phyloP scores from a whole-genome alignment of 2,888 invertebrate genomes.

The Ornithoptera priamus region DNA sequence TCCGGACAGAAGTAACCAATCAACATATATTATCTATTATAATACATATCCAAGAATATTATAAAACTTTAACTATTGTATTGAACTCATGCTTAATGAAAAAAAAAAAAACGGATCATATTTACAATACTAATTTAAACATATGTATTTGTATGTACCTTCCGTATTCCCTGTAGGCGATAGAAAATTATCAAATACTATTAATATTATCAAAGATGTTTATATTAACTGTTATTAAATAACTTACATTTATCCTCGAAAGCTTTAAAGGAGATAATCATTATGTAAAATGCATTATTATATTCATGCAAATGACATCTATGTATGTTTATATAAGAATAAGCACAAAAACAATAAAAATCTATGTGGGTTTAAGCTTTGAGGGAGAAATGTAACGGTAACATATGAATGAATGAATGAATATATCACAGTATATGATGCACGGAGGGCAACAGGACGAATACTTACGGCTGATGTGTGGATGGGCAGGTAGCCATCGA shows the following conservation, averaged over 20 bases:
- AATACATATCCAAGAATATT: background rate
- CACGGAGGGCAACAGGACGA: slow-evolving; percentile 29
- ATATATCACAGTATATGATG: slow-evolving; percentile 24
- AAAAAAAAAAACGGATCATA: slow-evolving; percentile 2
- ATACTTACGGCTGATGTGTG: slow-evolving; percentile 67
- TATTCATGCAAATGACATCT: slow-evolving; percentile 51
- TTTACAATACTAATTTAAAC: slow-evolving; percentile 10
- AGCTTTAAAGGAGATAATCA: slow-evolving; percentile 23
- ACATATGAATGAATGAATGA: slow-evolving; percentile 27
- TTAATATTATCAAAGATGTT: background rate
- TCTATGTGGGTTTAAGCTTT: slow-evolving; percentile 66
- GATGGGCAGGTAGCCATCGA: slow-evolving; percentile 59
- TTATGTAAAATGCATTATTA: slow-evolving; percentile 21
- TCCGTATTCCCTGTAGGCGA: slow-evolving; percentile 27
- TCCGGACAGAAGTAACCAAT: slow-evolving; percentile 22
- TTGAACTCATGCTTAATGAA: slow-evolving; percentile 3
- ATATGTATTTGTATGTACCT: slow-evolving; percentile 21
- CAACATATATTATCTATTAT: background rate
- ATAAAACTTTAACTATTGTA: slow-evolving; percentile 1
- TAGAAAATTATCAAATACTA: slow-evolving; percentile 24
- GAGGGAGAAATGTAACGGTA: slow-evolving; percentile 44
- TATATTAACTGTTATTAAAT: background rate
- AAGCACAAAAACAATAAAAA: slow-evolving; percentile 66
- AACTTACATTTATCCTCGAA: slow-evolving; percentile 29
- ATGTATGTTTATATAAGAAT: slow-evolving; percentile 47